Evolutionary conservation across 2,797 vertebrate species (phyloP).

Genomic region (Crossoptilon crossoptilon): DNA sequence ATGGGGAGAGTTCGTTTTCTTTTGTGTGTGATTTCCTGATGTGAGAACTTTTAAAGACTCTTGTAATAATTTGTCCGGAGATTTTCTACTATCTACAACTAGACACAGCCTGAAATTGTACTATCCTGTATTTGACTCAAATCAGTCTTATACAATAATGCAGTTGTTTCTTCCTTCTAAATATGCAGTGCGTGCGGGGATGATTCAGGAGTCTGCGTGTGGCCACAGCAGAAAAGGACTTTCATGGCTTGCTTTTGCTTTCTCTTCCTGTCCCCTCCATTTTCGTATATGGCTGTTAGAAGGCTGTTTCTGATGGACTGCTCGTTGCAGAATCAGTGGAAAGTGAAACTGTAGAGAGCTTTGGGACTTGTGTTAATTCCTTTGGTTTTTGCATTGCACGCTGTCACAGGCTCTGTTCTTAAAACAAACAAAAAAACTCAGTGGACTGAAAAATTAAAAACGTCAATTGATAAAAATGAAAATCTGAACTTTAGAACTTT

Average conservation of each 20-base stretch:
- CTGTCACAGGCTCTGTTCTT: background rate
- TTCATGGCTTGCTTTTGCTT: constrained; percentile 45
- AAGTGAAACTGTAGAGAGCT: constrained; percentile 5
- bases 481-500: constrained; percentile 10
- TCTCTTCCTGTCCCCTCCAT: constrained; percentile 53
- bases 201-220: background rate
- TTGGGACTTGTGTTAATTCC: background rate
- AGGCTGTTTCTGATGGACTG: constrained; percentile 32
- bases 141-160: background rate
- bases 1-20: background rate
- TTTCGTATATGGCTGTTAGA: constrained; percentile 23
- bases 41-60: background rate
- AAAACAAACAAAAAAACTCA: background rate
- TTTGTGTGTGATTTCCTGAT: background rate
- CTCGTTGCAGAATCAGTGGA: background rate
- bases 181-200: background rate
- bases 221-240: constrained; percentile 12
- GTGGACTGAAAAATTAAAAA: constrained; percentile 24
- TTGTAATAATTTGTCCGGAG: background rate
- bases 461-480: background rate
- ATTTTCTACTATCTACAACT: background rate
- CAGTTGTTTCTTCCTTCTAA: constrained; percentile 6
- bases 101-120: background rate
- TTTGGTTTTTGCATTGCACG: background rate
- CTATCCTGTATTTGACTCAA: background rate